A percentile compares a stretch with the other conserved stretches of the same genome.
These are phyloP conservation scores for Sardinella longiceps DNA, from an alignment of 2,797 vertebrate genomes.

Conservation along the genomic window DNA sequence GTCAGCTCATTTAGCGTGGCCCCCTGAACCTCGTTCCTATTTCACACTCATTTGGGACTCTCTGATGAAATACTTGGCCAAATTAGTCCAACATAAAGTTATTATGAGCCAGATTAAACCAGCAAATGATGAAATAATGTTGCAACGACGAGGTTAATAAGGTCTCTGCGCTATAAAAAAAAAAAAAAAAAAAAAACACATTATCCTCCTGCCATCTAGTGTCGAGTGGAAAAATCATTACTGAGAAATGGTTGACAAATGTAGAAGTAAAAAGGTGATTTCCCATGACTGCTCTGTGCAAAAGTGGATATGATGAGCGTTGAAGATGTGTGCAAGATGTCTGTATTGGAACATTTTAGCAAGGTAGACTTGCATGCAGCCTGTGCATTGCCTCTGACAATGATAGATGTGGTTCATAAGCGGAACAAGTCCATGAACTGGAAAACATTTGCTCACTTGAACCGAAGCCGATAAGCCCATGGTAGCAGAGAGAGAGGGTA, in stretches of 20 bases:
- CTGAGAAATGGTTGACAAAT: neutral
- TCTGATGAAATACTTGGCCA: conserved; percentile 10
- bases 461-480: no score
- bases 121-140: neutral
- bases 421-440: no score
- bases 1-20: neutral
- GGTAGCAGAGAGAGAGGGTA: no score
- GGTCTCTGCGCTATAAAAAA: neutral
- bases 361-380: no score
- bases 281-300: no score
- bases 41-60: neutral
- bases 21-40: neutral
- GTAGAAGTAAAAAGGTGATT: no score
- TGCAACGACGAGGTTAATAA: neutral
- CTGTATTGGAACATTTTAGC: no score
- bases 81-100: neutral
- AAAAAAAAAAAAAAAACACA: neutral
- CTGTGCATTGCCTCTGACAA: no score
- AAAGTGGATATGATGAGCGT: no score
- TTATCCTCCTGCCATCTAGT: neutral
- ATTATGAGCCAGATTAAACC: neutral
- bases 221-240: neutral
- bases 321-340: no score
- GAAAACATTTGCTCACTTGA: no score
- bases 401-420: no score